Percentiles rank a stretch among this genome's conserved stretches.
Evolutionary conservation across 2,797 vertebrate species (phyloP).

Genomic region (Delichon dasypus): DNA sequence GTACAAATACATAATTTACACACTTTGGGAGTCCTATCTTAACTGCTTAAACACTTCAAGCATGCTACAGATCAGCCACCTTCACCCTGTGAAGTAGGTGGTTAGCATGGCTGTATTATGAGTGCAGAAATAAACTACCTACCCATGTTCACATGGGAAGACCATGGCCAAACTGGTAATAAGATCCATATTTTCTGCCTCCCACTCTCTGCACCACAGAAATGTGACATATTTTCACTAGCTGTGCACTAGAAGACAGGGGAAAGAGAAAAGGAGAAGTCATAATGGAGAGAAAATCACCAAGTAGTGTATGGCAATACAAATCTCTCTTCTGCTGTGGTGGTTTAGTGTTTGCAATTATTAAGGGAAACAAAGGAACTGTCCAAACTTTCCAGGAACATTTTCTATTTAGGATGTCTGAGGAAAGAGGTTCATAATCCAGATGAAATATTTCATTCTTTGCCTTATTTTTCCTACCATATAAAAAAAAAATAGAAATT

Average conservation of each 20-base stretch:
- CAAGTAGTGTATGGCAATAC: not conserved
- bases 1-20: not conserved
- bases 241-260: not conserved
- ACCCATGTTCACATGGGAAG: not conserved
- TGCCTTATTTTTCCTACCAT: not conserved
- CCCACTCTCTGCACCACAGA: slow-evolving; percentile 8
- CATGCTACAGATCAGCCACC: not conserved
- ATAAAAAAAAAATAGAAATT: not conserved
- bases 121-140: slow-evolving; percentile 2
- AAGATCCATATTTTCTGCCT: slow-evolving; percentile 47
- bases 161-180: slow-evolving; percentile 6
- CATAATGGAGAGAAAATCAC: not conserved
- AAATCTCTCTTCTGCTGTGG: not conserved
- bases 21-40: not conserved
- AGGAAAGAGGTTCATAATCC: not conserved
- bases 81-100: not conserved
- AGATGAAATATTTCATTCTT: slow-evolving; percentile 1
- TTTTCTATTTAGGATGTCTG: not conserved
- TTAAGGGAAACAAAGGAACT: slow-evolving; percentile 48
- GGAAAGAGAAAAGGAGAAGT: not conserved
- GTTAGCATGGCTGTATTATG: not conserved
- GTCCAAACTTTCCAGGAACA: slow-evolving; percentile 35
- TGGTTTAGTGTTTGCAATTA: not conserved
- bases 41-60: not conserved
- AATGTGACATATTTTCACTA: slow-evolving; percentile 9